Conservation (phyloP, 2,113 vertebrate species). For the Apodemus speciosus region DNA sequence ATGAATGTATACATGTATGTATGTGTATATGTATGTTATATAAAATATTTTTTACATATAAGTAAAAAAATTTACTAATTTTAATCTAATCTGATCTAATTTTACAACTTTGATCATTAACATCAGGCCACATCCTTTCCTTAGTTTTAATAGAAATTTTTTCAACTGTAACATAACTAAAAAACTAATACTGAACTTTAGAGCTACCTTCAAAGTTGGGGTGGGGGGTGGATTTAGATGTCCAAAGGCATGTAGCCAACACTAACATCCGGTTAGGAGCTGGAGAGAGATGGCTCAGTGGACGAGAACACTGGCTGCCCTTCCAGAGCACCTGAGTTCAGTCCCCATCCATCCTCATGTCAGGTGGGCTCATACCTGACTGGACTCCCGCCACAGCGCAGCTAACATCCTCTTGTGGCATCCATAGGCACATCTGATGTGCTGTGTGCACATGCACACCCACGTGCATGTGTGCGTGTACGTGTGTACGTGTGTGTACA, state of each 20-base stretch:
- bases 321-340: neutral
- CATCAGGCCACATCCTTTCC: neutral
- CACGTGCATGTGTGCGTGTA: no score
- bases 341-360: neutral
- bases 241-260: neutral
- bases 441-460: no score
- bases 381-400: neutral
- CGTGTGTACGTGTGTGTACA: no score
- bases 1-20: no score
- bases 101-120: neutral
- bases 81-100: no score
- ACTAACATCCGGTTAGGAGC: neutral
- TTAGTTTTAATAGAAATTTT: neutral
- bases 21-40: neutral
- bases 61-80: neutral
- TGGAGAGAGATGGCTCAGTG: neutral
- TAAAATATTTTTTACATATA: neutral
- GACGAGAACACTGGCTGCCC: neutral
- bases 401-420: neutral
- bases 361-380: neutral
- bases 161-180: constrained; percentile 28
- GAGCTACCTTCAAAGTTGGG: neutral
- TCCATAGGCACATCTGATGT: neutral
- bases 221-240: accelerated
- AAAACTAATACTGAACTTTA: constrained; percentile 26